These are phyloP conservation scores for Aptenodytes forsteri DNA, from an alignment of 2,113 vertebrate species.

Conservation along the genomic window DNA sequence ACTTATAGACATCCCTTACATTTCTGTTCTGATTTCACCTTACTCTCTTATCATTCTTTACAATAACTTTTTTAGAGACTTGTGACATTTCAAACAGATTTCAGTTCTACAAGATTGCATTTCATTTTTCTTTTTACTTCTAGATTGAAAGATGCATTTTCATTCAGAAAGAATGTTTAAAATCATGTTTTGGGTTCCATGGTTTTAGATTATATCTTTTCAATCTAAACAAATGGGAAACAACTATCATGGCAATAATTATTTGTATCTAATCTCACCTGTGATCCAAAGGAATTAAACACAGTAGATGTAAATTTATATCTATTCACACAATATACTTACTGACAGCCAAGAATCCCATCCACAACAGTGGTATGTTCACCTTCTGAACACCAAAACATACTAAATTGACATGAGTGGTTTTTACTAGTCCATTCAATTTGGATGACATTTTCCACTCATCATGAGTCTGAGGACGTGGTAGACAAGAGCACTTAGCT, in stretches of 20 bases:
- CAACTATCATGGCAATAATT: not conserved
- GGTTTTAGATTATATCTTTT: not conserved
- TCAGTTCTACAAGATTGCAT: not conserved
- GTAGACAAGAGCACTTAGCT: not conserved
- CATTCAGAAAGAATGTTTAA: not conserved
- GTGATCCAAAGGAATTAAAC: not conserved
- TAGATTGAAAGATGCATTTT: not conserved
- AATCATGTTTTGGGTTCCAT: not conserved
- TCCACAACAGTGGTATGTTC: not conserved
- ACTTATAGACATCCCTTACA: not conserved
- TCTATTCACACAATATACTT: not conserved
- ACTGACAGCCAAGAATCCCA: not conserved
- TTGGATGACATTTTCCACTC: accelerated
- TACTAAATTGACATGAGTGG: not conserved
- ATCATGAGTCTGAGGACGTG: not conserved
- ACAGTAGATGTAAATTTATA: not conserved
- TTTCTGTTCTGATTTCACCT: not conserved
- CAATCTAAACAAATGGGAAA: not conserved
- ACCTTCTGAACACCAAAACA: not conserved
- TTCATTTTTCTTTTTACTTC: not conserved
- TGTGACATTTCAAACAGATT: not conserved
- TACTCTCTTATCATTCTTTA: not conserved
- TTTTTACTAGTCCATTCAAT: not conserved
- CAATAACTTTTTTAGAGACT: not conserved
- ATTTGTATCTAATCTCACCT: not conserved